Base-by-base conservation (phyloP, 2,888 invertebrate species). In the Silvanus unidentatus region DNA sequence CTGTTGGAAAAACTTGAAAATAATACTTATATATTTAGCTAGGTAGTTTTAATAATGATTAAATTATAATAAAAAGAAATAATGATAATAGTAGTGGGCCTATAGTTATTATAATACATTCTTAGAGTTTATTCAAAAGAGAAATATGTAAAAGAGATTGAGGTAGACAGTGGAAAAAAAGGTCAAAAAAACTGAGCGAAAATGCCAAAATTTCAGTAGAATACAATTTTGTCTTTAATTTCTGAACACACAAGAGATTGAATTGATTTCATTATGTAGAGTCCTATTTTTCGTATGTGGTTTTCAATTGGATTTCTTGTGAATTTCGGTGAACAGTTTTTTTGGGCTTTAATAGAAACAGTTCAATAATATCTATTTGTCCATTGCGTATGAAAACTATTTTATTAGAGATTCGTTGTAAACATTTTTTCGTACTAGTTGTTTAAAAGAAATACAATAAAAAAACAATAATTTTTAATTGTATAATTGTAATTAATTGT, bases 41-140 rank as follows among this genome's bases (percentile, higher is more conserved):
- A 68, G 66, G 62, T 67, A 68, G 67, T 62, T 61, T 56, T 62
- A 63, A 64, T 62, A 63, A 60, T 40, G 10, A 39, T 59, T 62
- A 58, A 64, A 63, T 63, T 62, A 63, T 58, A 54, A 57, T 54
- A 58, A 55, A 56, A 53, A 39, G 40, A 22, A 39, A 44, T 39
- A 58, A n/a, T n/a, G n/a, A n/a, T n/a, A n/a, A n/a, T n/a, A 60
- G 65, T 68, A 67, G 66, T 65, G 65, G 67, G 67, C 67, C 67
- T 69, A 66, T 67, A 66, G 66, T 65, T 65, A 65, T 66, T 64
- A 63, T 63, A 57, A 48, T 37, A 38, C 36, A 37, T 37, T 44
- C 44, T 40, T 40, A 40, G 40, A 40, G 15, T 35, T 29, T 37
- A 15, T 13, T 12, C 3, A 45, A 39, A 58, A 54, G 44, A 49